Conservation (phyloP, 2,888 invertebrate species). For the Melangyna quadrimaculata region DNA sequence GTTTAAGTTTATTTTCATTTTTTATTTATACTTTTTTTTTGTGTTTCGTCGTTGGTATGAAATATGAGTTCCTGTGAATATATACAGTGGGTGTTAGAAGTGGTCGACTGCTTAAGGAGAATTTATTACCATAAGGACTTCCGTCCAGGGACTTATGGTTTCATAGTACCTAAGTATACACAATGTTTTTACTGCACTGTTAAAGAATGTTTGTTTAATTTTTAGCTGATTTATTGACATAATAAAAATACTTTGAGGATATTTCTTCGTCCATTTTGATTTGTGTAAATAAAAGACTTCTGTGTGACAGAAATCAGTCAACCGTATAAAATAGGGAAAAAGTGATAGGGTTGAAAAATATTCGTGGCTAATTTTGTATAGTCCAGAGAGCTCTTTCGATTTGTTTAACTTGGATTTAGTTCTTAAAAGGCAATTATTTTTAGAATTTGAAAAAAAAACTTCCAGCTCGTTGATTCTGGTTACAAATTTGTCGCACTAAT, state of each 20-base stretch:
- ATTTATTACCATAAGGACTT: constrained; percentile 53
- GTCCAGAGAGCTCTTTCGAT: no score
- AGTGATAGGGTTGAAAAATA: background rate
- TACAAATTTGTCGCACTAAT: no score
- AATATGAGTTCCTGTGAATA: background rate
- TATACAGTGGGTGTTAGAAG: constrained; percentile 31
- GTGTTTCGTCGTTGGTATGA: background rate
- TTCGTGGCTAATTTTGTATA: background rate
- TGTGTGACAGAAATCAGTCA: background rate
- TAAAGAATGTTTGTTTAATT: constrained; percentile 30
- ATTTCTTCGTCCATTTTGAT: background rate
- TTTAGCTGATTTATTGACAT: background rate
- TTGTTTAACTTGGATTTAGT: no score
- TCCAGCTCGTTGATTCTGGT: no score
- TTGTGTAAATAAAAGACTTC: background rate
- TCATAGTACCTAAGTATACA: no score
- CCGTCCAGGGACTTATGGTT: constrained; percentile 28
- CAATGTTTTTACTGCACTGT: background rate
- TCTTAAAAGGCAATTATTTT: no score
- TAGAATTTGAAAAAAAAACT: no score
- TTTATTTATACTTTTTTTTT: background rate
- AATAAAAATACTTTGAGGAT: background rate
- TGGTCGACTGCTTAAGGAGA: constrained; percentile 24
- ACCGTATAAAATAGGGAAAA: background rate
- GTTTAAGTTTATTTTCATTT: background rate